Evolutionary conservation across 2,888 invertebrate genomes (phyloP).

Genomic region (Chrysina gloriosa): DNA sequence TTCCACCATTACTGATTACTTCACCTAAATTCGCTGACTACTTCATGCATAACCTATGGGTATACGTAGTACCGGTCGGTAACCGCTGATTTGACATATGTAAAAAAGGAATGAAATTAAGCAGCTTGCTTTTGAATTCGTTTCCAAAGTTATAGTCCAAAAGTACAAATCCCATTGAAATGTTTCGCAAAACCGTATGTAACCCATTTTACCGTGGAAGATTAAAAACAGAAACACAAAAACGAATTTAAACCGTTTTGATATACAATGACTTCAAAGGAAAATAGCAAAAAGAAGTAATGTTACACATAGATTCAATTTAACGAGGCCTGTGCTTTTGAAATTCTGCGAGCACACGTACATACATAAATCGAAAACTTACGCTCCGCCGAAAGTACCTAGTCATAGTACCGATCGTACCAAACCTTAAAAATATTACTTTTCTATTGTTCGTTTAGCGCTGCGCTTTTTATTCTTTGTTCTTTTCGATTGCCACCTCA

Average conservation of each 20-base stretch:
- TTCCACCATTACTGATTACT: no score
- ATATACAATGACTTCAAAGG: slow-evolving; percentile 14
- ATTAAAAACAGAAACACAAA: slow-evolving; percentile 9
- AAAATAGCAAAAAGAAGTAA: slow-evolving; percentile 10
- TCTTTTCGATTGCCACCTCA: neutral
- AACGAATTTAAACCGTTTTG: neutral
- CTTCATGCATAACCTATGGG: no score
- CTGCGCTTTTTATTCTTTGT: neutral
- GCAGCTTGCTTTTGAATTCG: no score
- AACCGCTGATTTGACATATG: no score
- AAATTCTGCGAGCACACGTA: slow-evolving; percentile 10
- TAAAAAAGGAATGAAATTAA: no score
- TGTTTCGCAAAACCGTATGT: neutral
- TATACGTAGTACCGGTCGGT: no score
- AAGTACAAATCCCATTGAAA: no score
- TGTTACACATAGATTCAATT: slow-evolving; percentile 13
- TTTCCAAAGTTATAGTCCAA: no score
- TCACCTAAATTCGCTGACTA: no score
- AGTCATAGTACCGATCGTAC: neutral
- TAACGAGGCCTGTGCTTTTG: slow-evolving; percentile 4
- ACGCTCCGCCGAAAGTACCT: neutral
- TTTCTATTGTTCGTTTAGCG: neutral
- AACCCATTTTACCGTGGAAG: neutral
- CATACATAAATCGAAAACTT: slow-evolving; percentile 2
- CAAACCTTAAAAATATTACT: neutral